Base-by-base conservation (phyloP, 2,113 vertebrate species). In the Heterocephalus glaber region DNA sequence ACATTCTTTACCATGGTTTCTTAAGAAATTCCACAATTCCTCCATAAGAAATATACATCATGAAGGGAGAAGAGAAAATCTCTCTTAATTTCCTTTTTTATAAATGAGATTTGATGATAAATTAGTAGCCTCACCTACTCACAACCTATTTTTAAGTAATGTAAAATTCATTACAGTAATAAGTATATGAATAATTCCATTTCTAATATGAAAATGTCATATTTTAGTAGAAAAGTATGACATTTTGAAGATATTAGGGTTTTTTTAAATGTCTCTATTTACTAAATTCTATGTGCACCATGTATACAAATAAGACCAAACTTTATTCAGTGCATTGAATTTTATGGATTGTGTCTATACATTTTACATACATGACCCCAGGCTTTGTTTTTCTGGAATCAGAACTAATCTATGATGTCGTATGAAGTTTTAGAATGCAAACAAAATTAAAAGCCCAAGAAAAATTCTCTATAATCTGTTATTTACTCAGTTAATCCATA, bases 361-460 rank as follows among this genome's bases (percentile, higher is more conserved):
- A 77, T 66, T 81, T 81, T 85, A 8, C 26, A 66, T n/a, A 33
- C 7, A 16, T 72, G 33, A 81, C 65, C 81, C 14, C 86, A 44
- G 7, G 61, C 9, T 92, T 89, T 13, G 49, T 2, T 68, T 49
- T 5, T 81, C 58, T 90, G 41, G 77, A 87, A 92, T 87, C 76
- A 87, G 72, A 96, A 38, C 17, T 89, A 58, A 79, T 70, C 87
- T 72, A 9, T 60, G 80, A 35, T 89, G 11, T 60, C 87, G 76
- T 52, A 63, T 35, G 61, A 7, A 95, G 10, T 58, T 88, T 5
- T 80, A 33, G 38, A 93, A 92, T 58, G 61, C 24, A 94, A 96
- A 93, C 16, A 93, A 89, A 93, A 49, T 86, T 92, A 85, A 58
- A 14, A 41, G 89, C 52, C 84, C 90, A 97, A 92, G 74, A 95